phyloP scores from a whole-genome alignment of 2,888 invertebrate species.

The Lampropteryx suffumata region DNA sequence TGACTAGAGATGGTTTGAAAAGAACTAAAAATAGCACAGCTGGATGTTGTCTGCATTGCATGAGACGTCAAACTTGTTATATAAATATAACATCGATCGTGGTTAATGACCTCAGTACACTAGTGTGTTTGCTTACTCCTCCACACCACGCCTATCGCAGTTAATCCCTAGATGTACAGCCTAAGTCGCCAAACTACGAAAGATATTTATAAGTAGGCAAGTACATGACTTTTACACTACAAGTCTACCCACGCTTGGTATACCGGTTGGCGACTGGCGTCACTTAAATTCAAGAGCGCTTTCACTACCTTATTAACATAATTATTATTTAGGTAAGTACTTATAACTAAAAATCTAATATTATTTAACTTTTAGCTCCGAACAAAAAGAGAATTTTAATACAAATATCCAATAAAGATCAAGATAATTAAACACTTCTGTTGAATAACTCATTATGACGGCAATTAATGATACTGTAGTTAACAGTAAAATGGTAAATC shows the following conservation, averaged over 20 bases:
- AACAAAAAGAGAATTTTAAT: background rate
- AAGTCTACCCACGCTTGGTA: constrained; percentile 7
- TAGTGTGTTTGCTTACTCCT: background rate
- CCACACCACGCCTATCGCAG: background rate
- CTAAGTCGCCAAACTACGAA: background rate
- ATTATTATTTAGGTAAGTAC: constrained; percentile 11
- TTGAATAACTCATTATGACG: constrained; percentile 23
- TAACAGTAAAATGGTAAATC: constrained; percentile 33
- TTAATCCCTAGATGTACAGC: background rate
- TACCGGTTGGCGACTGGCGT: constrained; percentile 39
- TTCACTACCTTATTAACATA: constrained; percentile 56
- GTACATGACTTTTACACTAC: background rate
- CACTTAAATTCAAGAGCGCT: constrained; percentile 51
- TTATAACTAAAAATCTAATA: background rate
- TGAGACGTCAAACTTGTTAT: background rate
- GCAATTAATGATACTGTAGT: constrained; percentile 20
- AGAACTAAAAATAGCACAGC: background rate
- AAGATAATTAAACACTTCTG: constrained; percentile 8
- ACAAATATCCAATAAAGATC: constrained; percentile 5
- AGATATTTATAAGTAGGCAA: background rate
- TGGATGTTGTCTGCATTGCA: background rate
- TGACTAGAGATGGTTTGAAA: background rate
- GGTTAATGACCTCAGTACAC: background rate
- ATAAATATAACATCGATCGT: background rate
- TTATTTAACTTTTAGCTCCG: too few species aligned